Percentiles rank a stretch among this genome's conserved stretches.
Conservation (phyloP, 2,113 vertebrate genomes). For the Gadus macrocephalus region DNA sequence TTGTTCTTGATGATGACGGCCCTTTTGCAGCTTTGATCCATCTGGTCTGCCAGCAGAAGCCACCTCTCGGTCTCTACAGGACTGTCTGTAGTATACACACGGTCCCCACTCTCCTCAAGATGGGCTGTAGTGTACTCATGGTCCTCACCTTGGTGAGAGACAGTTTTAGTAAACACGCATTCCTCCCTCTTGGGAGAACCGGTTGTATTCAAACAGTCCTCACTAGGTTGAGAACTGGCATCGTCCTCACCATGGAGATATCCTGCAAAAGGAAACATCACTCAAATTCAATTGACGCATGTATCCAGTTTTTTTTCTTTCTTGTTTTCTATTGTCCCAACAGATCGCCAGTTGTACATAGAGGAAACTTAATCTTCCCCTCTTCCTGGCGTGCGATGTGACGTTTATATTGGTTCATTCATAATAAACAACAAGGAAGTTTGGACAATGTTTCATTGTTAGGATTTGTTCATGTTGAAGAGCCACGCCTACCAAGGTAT, state of each 20-base stretch:
- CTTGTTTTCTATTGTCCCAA: slow-evolving; percentile 11
- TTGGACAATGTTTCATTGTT: slow-evolving; percentile 2
- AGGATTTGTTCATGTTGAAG: background rate
- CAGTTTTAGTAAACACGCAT: too few relatives aligned
- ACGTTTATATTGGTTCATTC: slow-evolving; percentile 38
- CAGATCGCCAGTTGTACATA: slow-evolving; percentile 29
- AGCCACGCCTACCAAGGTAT: slow-evolving; percentile 34
- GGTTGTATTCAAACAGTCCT: slow-evolving; percentile 23
- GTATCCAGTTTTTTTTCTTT: background rate
- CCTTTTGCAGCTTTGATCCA: slow-evolving; percentile 35
- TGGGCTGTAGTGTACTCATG: slow-evolving; percentile 14
- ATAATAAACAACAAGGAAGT: slow-evolving; percentile 46
- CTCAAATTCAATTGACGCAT: background rate
- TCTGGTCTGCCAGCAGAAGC: slow-evolving; percentile 48
- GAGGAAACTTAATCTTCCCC: background rate
- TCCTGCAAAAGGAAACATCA: too few relatives aligned
- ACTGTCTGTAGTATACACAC: slow-evolving; percentile 21
- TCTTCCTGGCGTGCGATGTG: slow-evolving; percentile 15
- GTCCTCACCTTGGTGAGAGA: too few relatives aligned
- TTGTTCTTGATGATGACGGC: slow-evolving; percentile 53
- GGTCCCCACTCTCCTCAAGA: slow-evolving; percentile 16
- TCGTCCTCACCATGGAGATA: too few relatives aligned
- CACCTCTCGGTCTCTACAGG: slow-evolving; percentile 42
- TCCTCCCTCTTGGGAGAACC: slow-evolving; percentile 26
- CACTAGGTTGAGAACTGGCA: slow-evolving; percentile 17